phyloP scores from a whole-genome alignment of 2,113 vertebrate genomes.

The Chionis minor region DNA sequence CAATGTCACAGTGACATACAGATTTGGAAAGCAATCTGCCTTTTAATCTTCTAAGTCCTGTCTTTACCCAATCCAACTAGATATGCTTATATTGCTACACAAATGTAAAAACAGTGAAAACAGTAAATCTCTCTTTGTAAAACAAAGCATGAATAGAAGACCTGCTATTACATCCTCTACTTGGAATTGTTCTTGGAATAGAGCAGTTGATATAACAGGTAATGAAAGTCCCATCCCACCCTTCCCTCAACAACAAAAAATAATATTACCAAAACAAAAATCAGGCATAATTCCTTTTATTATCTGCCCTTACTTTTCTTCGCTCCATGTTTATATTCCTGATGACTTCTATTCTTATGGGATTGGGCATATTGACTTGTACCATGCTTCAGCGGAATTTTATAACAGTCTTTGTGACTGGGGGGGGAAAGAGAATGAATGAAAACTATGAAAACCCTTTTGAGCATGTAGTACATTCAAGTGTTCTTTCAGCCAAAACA shows the following conservation, averaged over 20 bases:
- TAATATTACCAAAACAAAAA: background rate
- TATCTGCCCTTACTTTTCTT: background rate
- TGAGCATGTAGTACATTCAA: background rate
- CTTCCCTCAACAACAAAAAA: background rate
- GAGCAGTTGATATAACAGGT: background rate
- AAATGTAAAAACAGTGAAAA: background rate
- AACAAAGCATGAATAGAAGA: background rate
- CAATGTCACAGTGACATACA: background rate
- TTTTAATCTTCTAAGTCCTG: background rate
- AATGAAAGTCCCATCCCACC: accelerated
- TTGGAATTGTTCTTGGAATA: background rate
- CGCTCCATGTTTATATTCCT: background rate
- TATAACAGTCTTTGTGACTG: background rate
- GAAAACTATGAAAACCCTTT: background rate
- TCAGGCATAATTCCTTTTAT: background rate
- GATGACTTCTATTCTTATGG: background rate
- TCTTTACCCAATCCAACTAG: background rate
- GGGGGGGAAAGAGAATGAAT: no score
- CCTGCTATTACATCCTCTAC: background rate
- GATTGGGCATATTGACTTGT: background rate
- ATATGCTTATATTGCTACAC: background rate
- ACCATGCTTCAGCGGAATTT: background rate
- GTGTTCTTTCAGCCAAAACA: background rate
- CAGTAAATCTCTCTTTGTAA: background rate
- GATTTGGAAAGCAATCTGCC: background rate